Evolutionary conservation across 2,113 vertebrate genomes (phyloP).

Genomic region (Heterochromis multidens): DNA sequence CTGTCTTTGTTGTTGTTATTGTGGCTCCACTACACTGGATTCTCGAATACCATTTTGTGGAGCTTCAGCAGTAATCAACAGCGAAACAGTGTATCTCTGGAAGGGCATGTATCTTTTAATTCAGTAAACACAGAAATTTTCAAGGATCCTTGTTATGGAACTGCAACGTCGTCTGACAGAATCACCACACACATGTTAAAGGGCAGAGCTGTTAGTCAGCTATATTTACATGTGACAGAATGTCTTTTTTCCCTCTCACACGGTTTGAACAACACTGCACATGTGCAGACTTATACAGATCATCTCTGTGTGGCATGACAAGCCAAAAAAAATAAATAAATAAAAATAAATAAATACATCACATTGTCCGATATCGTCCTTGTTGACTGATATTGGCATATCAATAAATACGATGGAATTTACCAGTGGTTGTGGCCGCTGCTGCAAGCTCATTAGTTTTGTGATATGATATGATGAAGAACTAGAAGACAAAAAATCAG

Average conservation of each 20-base stretch:
- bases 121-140: not conserved
- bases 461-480: not conserved
- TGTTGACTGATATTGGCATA: not conserved
- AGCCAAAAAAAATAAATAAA: not conserved
- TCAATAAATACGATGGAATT: not conserved
- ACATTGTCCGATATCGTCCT: not conserved
- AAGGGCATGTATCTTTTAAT: not conserved
- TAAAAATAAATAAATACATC: not conserved
- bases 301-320: no score
- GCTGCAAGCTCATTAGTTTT: not conserved
- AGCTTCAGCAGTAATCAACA: not conserved
- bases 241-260: not conserved
- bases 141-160: not conserved
- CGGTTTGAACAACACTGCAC: not conserved
- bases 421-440: not conserved
- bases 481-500: not conserved
- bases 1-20: not conserved
- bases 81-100: not conserved
- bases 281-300: not conserved
- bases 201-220: not conserved
- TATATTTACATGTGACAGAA: not conserved
- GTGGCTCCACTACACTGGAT: not conserved
- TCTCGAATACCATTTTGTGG: not conserved
- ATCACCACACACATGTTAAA: not conserved
- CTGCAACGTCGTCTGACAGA: not conserved